Evolutionary conservation across 2,113 vertebrate species (phyloP).

Genomic region (Propithecus coquereli): DNA sequence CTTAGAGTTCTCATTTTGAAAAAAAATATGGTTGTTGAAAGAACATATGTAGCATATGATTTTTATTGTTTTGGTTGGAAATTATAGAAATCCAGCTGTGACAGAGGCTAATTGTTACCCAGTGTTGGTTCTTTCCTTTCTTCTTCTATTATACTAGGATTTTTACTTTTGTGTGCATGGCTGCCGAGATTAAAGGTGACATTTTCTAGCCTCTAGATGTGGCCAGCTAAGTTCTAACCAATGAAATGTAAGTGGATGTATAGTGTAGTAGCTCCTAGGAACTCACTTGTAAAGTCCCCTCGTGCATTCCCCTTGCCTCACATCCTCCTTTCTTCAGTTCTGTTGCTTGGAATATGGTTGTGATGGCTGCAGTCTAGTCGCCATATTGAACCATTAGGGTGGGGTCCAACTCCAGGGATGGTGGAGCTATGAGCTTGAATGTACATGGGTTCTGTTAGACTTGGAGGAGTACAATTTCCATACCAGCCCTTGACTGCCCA

Average conservation of each 20-base stretch:
- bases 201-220: neutral
- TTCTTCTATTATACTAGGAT: neutral
- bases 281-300: neutral
- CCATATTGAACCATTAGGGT: accelerated
- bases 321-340: neutral
- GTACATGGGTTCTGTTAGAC: neutral
- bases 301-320: neutral
- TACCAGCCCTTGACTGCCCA: neutral
- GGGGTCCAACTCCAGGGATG: too few relatives aligned
- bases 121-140: neutral
- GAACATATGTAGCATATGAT: neutral
- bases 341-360: neutral
- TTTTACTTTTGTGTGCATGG: neutral
- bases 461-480: neutral
- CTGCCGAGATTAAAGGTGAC: neutral
- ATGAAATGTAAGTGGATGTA: neutral
- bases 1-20: neutral
- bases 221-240: neutral
- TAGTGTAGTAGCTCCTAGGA: neutral
- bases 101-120: neutral
- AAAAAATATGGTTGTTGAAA: neutral
- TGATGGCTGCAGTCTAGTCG: too few relatives aligned
- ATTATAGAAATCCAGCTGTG: neutral
- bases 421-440: neutral
- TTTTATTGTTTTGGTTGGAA: neutral